Percentiles rank a stretch among this genome's conserved stretches.
phyloP scores from a whole-genome alignment of 2,797 vertebrate species.

The Oreochromis mossambicus region DNA sequence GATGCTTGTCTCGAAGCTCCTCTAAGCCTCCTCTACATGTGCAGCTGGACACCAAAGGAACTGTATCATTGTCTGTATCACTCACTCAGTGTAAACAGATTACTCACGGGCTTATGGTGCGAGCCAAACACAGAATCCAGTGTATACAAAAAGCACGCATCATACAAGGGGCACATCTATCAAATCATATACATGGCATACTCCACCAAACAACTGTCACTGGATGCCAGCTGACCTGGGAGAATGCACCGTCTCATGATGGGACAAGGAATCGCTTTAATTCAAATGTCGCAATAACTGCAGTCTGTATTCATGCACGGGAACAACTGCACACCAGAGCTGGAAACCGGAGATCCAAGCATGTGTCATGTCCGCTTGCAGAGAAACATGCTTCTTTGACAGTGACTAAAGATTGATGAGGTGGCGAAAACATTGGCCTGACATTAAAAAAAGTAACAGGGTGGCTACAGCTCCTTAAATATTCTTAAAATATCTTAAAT shows the following conservation, averaged over 20 bases:
- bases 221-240: constrained; percentile 42
- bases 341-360: constrained; percentile 48
- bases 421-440: background rate
- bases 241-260: background rate
- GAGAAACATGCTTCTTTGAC: background rate
- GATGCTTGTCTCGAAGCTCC: constrained; percentile 46
- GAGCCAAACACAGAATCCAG: constrained; percentile 55
- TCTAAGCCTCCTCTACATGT: constrained; percentile 31
- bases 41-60: constrained; percentile 66
- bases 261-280: background rate
- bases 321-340: constrained; percentile 38
- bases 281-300: constrained; percentile 6
- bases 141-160: constrained; percentile 58
- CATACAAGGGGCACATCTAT: constrained; percentile 51
- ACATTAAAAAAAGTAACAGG: background rate
- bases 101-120: constrained; percentile 44
- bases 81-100: constrained; percentile 68
- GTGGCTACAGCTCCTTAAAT: background rate
- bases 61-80: constrained; percentile 46
- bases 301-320: background rate
- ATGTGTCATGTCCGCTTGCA: constrained; percentile 5
- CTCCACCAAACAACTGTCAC: constrained; percentile 53
- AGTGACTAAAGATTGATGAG: background rate
- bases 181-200: constrained; percentile 12
- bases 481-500: background rate